Base-by-base conservation (phyloP, 2,797 vertebrate species). In the Pseudochaenichthys georgianus region DNA sequence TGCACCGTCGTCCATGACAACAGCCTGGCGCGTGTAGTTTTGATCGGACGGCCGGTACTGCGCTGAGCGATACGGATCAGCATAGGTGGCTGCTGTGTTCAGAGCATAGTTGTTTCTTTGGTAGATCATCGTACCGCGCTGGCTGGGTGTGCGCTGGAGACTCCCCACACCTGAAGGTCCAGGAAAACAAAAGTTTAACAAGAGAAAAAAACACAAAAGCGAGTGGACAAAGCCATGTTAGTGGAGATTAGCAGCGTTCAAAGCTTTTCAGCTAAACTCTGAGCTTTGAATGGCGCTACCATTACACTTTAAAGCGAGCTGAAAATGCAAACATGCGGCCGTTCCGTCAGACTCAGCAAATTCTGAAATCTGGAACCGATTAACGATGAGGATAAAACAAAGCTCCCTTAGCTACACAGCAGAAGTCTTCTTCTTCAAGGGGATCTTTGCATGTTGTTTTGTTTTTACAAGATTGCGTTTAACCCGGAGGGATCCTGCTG, bases 61-160 rank as follows among this genome's bases (percentile, higher is more conserved):
- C 19, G 95, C 71, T 1, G 96, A 90, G 79, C 95, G 95, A 86
- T 97, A 98, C 28, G 96, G 95, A 70, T 99, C 97, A 0, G 96
- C 93, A 2, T 97, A 99, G 84, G 95, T 94, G 71, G 95, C 95
- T 53, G 96, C 82, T 51, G 96, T 85, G 92, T 96, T 96, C 88
- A 97, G 94, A 87, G 93, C 92, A 53, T 96, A 98, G 93, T 95
- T 96, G 90, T 93, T 97, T 96, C 97, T 98, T 96, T 98, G 97
- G 97, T 98, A 99, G 83, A 96, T 95, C 91, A 98, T 96, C 47
- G 96, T 95, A 92, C 96, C 96, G 66, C 97, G 96, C 90, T 98
- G 98, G 92, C 97, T 99, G 91, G 96, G 95, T 1, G 97, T 96
- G 78, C 97, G 95, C 90, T 99, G 97, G 63, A 99, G 96, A 90